A percentile compares a stretch with the other conserved stretches of the same genome.
phyloP scores from a whole-genome alignment of 2,113 vertebrate genomes.

The Neodon shergylaensis region DNA sequence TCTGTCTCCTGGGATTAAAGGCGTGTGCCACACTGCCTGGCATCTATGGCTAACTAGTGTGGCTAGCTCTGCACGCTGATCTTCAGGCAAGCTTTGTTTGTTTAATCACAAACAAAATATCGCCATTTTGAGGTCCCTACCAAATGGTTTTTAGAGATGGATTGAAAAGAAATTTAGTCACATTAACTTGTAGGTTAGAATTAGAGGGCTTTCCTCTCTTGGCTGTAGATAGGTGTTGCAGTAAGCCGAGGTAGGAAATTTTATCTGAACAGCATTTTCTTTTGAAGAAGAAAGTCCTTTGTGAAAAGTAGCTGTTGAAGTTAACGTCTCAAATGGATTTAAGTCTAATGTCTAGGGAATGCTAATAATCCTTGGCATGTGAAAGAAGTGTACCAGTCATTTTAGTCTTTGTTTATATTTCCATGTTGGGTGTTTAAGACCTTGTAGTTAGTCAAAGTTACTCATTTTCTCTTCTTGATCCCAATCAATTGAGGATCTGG shows the following conservation, averaged over 20 bases:
- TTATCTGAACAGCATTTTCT: not conserved
- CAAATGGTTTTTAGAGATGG: not conserved
- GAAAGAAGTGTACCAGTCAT: not conserved
- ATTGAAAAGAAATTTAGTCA: not conserved
- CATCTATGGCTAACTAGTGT: too few relatives aligned
- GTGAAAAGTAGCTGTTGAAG: not conserved
- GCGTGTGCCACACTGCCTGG: too few relatives aligned
- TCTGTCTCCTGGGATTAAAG: too few relatives aligned
- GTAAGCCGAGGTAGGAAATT: not conserved
- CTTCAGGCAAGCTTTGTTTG: too few relatives aligned
- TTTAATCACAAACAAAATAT: too few relatives aligned
- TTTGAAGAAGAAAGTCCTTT: not conserved
- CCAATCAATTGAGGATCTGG: not conserved
- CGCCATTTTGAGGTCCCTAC: not conserved
- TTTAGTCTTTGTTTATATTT: not conserved
- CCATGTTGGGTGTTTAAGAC: not conserved
- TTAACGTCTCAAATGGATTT: not conserved
- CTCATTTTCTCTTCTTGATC: not conserved
- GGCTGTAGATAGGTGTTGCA: not conserved
- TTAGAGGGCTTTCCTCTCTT: not conserved
- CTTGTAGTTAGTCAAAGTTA: not conserved
- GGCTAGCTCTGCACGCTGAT: too few relatives aligned
- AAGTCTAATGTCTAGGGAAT: not conserved
- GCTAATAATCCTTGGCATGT: not conserved
- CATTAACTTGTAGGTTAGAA: not conserved